These are phyloP conservation scores for Limnephilus marmoratus DNA, from an alignment of 2,888 invertebrate genomes.

Conservation along the genomic window DNA sequence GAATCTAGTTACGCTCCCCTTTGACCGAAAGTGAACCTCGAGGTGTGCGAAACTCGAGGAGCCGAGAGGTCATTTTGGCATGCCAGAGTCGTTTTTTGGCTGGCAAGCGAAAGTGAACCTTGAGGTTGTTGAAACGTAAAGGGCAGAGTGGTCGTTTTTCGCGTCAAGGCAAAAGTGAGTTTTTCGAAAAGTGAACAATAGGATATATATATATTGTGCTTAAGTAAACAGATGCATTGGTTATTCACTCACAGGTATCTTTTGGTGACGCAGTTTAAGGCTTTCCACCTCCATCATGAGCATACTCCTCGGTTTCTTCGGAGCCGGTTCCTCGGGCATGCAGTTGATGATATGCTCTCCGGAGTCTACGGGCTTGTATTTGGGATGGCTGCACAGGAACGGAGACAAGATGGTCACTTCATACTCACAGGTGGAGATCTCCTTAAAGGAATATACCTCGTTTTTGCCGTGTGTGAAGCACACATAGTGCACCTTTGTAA, in stretches of 20 bases:
- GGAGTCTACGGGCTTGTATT: slow-evolving; percentile 87
- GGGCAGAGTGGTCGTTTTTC: no score
- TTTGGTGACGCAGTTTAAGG: slow-evolving; percentile 81
- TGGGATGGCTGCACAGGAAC: slow-evolving; percentile 91
- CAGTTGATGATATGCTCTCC: slow-evolving; percentile 73
- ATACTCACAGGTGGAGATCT: slow-evolving; percentile 95
- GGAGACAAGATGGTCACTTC: slow-evolving; percentile 93
- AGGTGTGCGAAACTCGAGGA: no score
- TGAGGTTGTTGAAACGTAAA: no score
- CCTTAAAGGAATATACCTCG: slow-evolving; percentile 95
- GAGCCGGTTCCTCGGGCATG: slow-evolving; percentile 80
- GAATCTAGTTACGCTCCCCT: no score
- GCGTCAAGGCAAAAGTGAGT: no score
- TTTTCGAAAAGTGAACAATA: no score
- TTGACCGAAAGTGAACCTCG: no score
- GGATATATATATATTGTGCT: no score
- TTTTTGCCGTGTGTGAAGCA: slow-evolving; percentile 93
- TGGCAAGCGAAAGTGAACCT: no score
- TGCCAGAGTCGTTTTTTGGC: no score
- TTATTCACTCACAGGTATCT: slow-evolving; percentile 73
- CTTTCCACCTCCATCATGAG: slow-evolving; percentile 85
- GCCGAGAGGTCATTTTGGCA: no score
- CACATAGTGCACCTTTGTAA: slow-evolving; percentile 90
- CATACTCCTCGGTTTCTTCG: slow-evolving; percentile 85
- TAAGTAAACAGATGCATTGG: slow-evolving; percentile 59